Evolutionary conservation across 2,888 invertebrate species (phyloP), one percentile per base, ranked within the genome.

Genomic region (Plebejus melissa): DNA sequence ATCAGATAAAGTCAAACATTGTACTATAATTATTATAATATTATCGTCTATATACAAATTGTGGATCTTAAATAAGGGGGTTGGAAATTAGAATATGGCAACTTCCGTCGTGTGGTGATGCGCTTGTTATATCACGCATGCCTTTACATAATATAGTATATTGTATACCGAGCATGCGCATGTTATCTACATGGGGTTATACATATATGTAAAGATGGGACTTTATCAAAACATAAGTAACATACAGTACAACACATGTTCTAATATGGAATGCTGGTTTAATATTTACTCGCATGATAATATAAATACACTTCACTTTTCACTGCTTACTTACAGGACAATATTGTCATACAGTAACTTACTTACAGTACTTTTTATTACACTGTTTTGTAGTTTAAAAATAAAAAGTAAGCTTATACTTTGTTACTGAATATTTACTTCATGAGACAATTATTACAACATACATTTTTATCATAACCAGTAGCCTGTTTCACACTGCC

Each of bases 61-160:
- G 22, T 0, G 22, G 22, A 22, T 22, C 22, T 22, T 22, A 22
- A 22, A 22, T 22, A 22, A 22, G 22, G 22, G 22, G 22, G 22
- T 22, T 22, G 22, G 22, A 22, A 22, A 22, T 22, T 22, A 22
- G 22, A 22, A 22, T 65, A 36, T 65, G 13, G 65, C 65, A 65
- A 36, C 32, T 16, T 32, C 0, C 1, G 13, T 36, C 65, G 65
- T 65, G 32, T 36, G 32, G 32, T 65, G 36, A 6, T 65, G 32
- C 65, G 65, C 65, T 65, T 65, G 32, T 65, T 65, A 22, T 36
- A 13, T 13, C 65, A 65, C 65, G 65, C 16, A 65, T 36, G 65
- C 9, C 60, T 11, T 11, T 32, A 65, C 4, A 65, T 65, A 1
- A 13, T 65, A 4, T 32, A 9, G 32, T 65, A 11, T 65, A 60